Evolutionary conservation across 2,888 invertebrate species (phyloP), one percentile per base, ranked within the genome.

Genomic region (Corbicula japonica): DNA sequence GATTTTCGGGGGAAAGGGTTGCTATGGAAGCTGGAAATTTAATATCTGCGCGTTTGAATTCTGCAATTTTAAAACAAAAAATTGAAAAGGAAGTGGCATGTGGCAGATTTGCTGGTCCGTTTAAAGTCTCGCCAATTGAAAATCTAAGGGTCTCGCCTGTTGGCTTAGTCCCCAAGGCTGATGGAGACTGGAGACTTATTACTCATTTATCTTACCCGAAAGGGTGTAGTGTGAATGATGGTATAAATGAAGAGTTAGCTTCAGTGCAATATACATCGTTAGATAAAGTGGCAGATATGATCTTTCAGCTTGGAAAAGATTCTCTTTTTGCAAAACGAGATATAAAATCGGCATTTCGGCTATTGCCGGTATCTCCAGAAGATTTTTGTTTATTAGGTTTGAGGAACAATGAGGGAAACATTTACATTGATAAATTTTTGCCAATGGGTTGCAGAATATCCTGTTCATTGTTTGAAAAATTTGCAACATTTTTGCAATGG

Each of bases 201-300:
- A 52, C 66, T 1, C 65, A 76, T 32, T 52, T 73, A 26, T 73
- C 73, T 26, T 69, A 58, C 26, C 78, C 73, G 28, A 15, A n/a
- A 15, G 68, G 56, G 1, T 34, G 34, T 15, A 66, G 74, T 18
- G 66, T 75, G 15, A 79, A 75, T 61, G 69, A 63, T 32, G 50
- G 30, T 30, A 73, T 78, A n/a, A 69, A 78, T 34, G 21, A 46
- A 26, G 23, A 52, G 8, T 3, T 41, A n/a, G 63, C 61, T 52
- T 41, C 50, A 6, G 78, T 65, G 6, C 21, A 61, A 38, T 73
- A 73, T 38, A 38, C 70, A 12, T 69, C 69, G 4, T 69, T 78
- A 35, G 69, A 70, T 26, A 52, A 63, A 3, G 72, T 54, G 21
- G 41, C 50, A 2, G 2, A 72, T 23, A 54, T 62, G 54, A 44